Conservation (phyloP, 2,797 vertebrate species). For the Artibeus lituratus region DNA sequence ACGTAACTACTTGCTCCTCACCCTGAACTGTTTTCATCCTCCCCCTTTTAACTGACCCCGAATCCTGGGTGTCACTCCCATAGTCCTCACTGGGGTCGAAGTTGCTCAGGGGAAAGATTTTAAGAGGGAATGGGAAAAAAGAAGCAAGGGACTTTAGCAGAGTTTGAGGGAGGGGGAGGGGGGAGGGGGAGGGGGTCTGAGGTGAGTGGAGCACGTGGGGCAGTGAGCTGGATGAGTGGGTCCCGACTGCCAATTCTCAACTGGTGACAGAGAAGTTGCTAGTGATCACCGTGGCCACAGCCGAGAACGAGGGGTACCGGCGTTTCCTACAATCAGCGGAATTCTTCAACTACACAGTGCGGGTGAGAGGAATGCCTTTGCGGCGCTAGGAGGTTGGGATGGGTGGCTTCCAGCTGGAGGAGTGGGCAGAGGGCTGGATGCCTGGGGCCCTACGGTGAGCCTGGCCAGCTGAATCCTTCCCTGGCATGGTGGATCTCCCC, state of each 20-base stretch:
- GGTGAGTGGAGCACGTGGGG: neutral
- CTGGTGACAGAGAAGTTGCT: conserved; percentile 85
- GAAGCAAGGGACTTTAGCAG: neutral
- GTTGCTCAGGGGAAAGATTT: neutral
- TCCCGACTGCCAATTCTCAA: neutral
- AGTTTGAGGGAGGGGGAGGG: neutral
- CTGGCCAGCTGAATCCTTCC: neutral
- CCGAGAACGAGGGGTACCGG: conserved; percentile 88
- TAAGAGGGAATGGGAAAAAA: neutral
- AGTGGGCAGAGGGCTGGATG: neutral
- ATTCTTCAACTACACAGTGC: conserved; percentile 91
- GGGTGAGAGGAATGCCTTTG: conserved; percentile 77
- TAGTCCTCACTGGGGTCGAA: neutral
- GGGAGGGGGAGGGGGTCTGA: no score
- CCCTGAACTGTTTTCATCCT: neutral
- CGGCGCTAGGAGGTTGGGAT: neutral
- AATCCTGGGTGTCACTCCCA: neutral
- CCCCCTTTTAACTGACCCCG: neutral
- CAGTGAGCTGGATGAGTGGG: neutral
- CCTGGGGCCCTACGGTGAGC: neutral
- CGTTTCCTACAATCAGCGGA: conserved; percentile 86
- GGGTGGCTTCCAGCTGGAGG: neutral
- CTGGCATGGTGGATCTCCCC: neutral
- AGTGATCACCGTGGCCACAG: conserved; percentile 90
- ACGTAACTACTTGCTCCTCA: neutral